These are phyloP conservation scores for Zygogramma bicolorata DNA, from an alignment of 2,888 invertebrate species.

Conservation along the genomic window DNA sequence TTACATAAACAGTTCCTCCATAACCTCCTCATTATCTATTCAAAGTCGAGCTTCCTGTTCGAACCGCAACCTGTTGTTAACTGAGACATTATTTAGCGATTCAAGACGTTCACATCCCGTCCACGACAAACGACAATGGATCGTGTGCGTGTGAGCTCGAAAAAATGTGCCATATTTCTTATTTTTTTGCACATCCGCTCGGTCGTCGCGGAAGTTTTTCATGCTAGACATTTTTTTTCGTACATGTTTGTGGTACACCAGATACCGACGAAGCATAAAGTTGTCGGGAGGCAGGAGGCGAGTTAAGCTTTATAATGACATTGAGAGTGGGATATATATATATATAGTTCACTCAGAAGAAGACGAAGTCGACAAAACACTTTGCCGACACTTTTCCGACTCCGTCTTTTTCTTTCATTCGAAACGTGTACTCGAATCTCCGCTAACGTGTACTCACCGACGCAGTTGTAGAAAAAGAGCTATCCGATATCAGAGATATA, in stretches of 20 bases:
- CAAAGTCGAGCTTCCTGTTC: constrained; percentile 1
- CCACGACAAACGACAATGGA: constrained; percentile 5
- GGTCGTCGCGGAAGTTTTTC: background rate
- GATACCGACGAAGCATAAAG: background rate
- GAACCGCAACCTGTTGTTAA: constrained; percentile 1
- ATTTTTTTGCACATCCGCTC: constrained; percentile 4
- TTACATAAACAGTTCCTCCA: constrained; percentile 6
- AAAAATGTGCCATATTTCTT: background rate
- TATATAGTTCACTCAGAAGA: too few species aligned
- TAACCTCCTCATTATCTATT: constrained; percentile 7
- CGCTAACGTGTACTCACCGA: too few species aligned
- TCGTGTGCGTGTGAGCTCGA: background rate
- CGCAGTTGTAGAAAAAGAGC: too few species aligned
- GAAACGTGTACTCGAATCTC: too few species aligned
- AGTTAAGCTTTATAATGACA: too few species aligned
- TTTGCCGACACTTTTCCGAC: too few species aligned
- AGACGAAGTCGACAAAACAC: too few species aligned
- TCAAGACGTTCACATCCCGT: constrained; percentile 12
- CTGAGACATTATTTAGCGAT: constrained; percentile 9
- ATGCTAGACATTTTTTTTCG: background rate
- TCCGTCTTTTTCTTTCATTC: too few species aligned
- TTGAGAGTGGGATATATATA: too few species aligned
- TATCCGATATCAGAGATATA: too few species aligned
- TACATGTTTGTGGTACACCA: background rate
- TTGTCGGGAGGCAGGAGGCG: too few species aligned